Base-by-base conservation (phyloP, 1,140 invertebrate genomes). In the Octopus bimaculoides region DNA sequence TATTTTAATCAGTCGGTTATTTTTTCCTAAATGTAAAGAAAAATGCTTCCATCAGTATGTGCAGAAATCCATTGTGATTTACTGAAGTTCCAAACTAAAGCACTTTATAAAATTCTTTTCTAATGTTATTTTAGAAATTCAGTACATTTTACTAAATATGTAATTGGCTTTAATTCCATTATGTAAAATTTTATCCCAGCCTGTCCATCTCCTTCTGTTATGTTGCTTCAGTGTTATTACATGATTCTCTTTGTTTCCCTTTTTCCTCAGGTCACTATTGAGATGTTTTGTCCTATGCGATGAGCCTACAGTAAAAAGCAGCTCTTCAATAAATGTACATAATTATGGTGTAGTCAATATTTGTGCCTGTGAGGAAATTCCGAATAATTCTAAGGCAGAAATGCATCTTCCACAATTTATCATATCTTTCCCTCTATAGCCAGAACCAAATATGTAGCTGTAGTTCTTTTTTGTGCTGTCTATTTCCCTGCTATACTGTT, bases 191-290 rank as follows among this genome's bases (percentile, higher is more conserved):
- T 41, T 41, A 41, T 2, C 26, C 26, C 26, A 71, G 66, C 66
- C 66, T 6, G 26, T n/a, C 26, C 26, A 9, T 61, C 17, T 20
- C 26, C 66, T 71, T 71, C 26, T n/a, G 4, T 5, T 71, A 5
- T 71, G 66, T 71, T 71, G 66, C 66, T 71, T 14, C 66, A 71
- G 66, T 12, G 66, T 71, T 71, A 71, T 71, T 71, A 71, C 66
- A 71, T 71, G 66, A 71, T 71, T 71, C 66, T 71, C 26, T 71
- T 71, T 14, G 17, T 71, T 71, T 20, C 66, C 66, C 26, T 71
- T 61, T 71, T 71, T 71, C 66, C 66, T 71, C 66, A 71, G 66
- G 66, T 71, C 66, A 71, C 66, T 71, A 71, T 71, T 71, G 66
- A 71, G 66, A 71, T 41, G 26, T 41, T 41, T 41, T 41, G 26